Base-by-base conservation (phyloP, 1,140 invertebrate genomes). In the Pseudomyrmex flavicornis region DNA sequence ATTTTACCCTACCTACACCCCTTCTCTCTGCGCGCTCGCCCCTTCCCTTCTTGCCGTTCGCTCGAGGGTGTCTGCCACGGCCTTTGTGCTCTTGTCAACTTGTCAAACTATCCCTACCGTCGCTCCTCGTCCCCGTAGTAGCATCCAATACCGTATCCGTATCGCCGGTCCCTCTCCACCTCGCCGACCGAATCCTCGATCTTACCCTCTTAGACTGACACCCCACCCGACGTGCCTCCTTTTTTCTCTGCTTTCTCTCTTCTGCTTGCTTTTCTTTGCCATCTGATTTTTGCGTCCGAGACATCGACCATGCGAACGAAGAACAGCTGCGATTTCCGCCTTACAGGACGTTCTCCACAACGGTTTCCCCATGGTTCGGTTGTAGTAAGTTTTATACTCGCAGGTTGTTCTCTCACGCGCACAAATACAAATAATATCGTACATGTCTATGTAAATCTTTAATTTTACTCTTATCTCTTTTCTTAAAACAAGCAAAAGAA, bases 71-170 rank as follows among this genome's bases (percentile, higher is more conserved):
- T 84, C 87, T 89, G 85, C 89, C 84, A 69, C 72, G 85, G 82
- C 92, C 93, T 94, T 94, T 94, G 93, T 94, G 91, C 93, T 94
- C 93, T 92, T 93, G 93, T 94, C 93, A 94, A 94, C 89, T 93
- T 94, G 93, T 94, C 94, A 94, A 94, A 93, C 93, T 92, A 92
- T 91, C 92, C 92, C 90, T 88, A 91, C 91, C 83, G 86, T 58
- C 68, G 58, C 62, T 74, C 52, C 65, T 61, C 79, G 65, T 88
- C 17, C 88, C 82, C 83, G 84, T 35, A 35, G 90, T 82, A 83
- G 83, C 88, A 92, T 92, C 93, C 93, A 94, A 94, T 94, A 92
- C 92, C 91, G 70, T 90, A 76, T 86, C 87, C 85, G 87, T 82
- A 85, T 76, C 86, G 85, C 52, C 79, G 46, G 35, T 66, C 69